Base-by-base conservation (phyloP, 30 jellyfish, hydroid and myxozoan species). In the Haliclystus octoradiatus region DNA sequence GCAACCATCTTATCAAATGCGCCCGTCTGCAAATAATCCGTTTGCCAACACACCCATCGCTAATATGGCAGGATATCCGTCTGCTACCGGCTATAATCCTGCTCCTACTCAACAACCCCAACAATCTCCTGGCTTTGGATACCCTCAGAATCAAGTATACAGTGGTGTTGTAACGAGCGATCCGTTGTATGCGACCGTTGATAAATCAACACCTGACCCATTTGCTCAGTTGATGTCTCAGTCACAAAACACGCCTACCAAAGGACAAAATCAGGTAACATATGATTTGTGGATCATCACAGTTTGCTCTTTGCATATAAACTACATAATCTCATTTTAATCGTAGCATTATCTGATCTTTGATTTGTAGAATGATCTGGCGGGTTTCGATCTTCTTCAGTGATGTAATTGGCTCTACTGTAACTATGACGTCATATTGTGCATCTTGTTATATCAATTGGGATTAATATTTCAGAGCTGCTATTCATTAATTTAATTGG, bases 121-220 rank as follows among this genome's bases (percentile, higher is more conserved):
- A 34, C 50, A 30, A 5, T 77, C 69, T 26, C 92, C 92, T 2
- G 69, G 63, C 40, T 75, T 81, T 2, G 79, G 69, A 47, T 77
- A 67, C 1, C 76, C 76, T 24, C 70, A 80, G 2, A 67, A 67
- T 28, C 64, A 76, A 2, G 34, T 52, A 53, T 50, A 63, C 25
- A 66, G 33, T 46, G 46, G 70, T 5, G 34, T 79, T 13, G 66
- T 79, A 4, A 25, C 92, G 33, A 66, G 51, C 32, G 92, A 69
- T 60, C 79, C 92, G n/a, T 78, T 79, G 28, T 79, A 79, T 46
- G 77, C 92, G 12, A 67, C 71, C 35, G 92, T 79, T 7, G 83
- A 79, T 31, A 79, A 63, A 62, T 62, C 92, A 1, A 65, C 50
- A 24, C 29, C 19, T 27, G 69, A 78, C 34, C 57, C 47, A 22